Evolutionary conservation across 2,113 vertebrate genomes (phyloP), one percentile per base, ranked within the genome.

Genomic region (Ptyas mucosa): DNA sequence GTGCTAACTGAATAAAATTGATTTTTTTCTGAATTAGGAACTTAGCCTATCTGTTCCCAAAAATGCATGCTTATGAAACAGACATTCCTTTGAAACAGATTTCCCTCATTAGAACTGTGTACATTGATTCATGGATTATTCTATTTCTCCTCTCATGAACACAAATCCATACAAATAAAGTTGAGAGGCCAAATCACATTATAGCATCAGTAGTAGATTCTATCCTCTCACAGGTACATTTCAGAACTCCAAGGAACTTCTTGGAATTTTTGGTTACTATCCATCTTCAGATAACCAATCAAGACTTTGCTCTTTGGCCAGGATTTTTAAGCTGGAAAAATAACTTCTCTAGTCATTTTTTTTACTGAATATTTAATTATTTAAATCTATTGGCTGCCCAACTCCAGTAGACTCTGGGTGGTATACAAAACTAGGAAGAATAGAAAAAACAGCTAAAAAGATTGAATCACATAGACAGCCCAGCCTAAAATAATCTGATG

Each of bases 1-100:
- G 90, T 94, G 91, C 29, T 54, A 55, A 90, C 85, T 96, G 91
- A 92, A 91, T 92, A 95, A 94, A 94, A 94, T 93, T 95, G 94
- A 92, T 91, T 94, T 57, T 57, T 57, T 85, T 87, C 90, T 91
- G 90, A 64, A 94, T 20, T 46, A 92, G 81, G 52, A 88, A 46
- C 29, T 92, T 52, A 21, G 52, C 64, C 90, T 96, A 86, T 88
- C 92, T 69, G 1, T 85, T 43, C 14, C 64, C 64, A 20, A 53
- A 90, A 51, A 89, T 29, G 39, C 15, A 10, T 52, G 5, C 20
- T 24, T 46, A 18, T 24, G 23, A 64, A 64, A 11, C 24, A 64
- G n/a, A 58, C 6, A 15, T n/a, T 86, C 52, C 9, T 57, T 57
- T 91, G 34, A 49, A 91, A 58, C 21, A 55, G 64, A 75, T 18